Evolutionary conservation across 2,797 vertebrate genomes (phyloP).

Genomic region (Spinibarbus caldwelli): DNA sequence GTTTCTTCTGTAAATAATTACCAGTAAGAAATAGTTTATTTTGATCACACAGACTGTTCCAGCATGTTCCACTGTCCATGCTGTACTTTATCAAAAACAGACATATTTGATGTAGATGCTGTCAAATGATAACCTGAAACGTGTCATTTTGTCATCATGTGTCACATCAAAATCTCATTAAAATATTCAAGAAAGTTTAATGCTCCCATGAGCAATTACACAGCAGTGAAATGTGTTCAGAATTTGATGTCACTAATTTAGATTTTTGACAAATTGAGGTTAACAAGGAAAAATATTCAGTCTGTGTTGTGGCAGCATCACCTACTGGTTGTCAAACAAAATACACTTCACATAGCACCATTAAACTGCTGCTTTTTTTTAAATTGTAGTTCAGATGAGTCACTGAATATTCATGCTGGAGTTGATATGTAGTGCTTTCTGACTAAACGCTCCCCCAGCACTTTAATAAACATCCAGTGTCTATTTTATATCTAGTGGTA

Average conservation of each 20-base stretch:
- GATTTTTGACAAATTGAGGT: not conserved
- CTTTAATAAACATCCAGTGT: constrained; percentile 66
- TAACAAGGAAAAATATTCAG: not conserved
- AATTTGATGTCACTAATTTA: not conserved
- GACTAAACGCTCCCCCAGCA: constrained; percentile 72
- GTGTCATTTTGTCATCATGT: too few species aligned
- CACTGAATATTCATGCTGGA: constrained; percentile 53
- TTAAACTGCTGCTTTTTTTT: not conserved
- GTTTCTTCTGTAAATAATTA: not conserved
- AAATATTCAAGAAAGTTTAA: too few species aligned
- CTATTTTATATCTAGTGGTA: constrained; percentile 73
- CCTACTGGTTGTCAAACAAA: constrained; percentile 40
- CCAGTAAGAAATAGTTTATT: not conserved
- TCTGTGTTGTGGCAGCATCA: constrained; percentile 12
- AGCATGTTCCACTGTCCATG: not conserved
- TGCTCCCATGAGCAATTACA: too few species aligned
- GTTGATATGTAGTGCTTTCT: constrained; percentile 73
- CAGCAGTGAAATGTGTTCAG: not conserved
- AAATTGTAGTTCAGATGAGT: constrained; percentile 78
- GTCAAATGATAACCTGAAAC: not conserved
- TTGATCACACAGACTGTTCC: not conserved
- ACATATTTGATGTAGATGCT: not conserved
- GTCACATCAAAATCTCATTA: too few species aligned
- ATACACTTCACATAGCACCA: not conserved
- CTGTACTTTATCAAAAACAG: not conserved